These are phyloP conservation scores for Synchiropus splendidus DNA, from an alignment of 2,113 vertebrate species.

Conservation along the genomic window DNA sequence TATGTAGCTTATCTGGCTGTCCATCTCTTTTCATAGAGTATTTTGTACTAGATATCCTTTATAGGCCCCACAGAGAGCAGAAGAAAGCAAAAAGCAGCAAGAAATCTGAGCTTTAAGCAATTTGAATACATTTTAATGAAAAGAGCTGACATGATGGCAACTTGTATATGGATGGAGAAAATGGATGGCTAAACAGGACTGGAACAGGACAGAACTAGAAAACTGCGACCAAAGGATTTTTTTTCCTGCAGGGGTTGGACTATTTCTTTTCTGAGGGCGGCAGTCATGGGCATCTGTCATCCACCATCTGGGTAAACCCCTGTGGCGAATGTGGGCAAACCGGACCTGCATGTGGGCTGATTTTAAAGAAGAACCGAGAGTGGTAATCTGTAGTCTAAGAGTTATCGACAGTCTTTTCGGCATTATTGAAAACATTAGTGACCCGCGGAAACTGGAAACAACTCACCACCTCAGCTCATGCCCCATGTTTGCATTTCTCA, in stretches of 20 bases:
- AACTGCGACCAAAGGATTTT: constrained; percentile 7
- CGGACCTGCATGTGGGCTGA: constrained; percentile 16
- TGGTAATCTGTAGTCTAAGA: background rate
- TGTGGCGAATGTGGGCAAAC: constrained; percentile 25
- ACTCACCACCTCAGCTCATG: background rate
- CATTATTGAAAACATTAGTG: background rate
- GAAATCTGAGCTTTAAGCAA: too few species aligned
- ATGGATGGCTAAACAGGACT: background rate
- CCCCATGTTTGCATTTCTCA: too few species aligned
- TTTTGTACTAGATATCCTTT: too few species aligned
- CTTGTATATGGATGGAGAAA: too few species aligned
- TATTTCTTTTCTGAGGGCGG: constrained; percentile 46
- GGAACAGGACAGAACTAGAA: constrained; percentile 10
- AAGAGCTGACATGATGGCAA: too few species aligned
- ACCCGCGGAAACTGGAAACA: background rate
- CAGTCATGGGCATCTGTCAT: constrained; percentile 59
- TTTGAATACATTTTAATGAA: too few species aligned
- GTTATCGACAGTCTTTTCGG: background rate
- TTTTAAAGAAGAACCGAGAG: constrained; percentile 20
- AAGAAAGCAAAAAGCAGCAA: too few species aligned
- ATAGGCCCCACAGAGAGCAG: too few species aligned
- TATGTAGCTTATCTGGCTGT: background rate
- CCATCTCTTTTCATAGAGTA: too few species aligned
- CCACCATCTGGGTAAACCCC: constrained; percentile 53
- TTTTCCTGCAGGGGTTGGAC: constrained; percentile 27